phyloP scores from a whole-genome alignment of 2,888 invertebrate species.

The Hirtodrosophila cameraria region DNA sequence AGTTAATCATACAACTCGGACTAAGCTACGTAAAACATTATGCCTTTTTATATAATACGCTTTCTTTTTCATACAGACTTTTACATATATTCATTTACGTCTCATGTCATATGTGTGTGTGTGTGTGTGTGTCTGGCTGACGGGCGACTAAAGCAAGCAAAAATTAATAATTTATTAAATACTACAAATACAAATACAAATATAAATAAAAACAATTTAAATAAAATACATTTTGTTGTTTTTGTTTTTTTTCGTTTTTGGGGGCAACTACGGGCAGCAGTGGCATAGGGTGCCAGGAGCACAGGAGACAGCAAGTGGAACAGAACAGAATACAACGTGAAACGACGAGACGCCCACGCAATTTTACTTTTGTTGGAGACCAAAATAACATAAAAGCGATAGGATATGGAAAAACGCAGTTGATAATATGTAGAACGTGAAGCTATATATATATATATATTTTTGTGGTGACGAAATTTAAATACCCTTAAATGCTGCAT shows the following conservation, averaged over 20 bases:
- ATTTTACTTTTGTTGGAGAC: conserved; percentile 25
- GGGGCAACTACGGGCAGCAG: conserved; percentile 5
- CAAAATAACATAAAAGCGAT: conserved; percentile 42
- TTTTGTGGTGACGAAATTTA: background rate
- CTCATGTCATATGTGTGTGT: conserved; percentile 62
- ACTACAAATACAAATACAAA: conserved; percentile 48
- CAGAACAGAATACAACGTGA: conserved; percentile 4
- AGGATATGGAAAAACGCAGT: conserved; percentile 1
- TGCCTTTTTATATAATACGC: conserved; percentile 52
- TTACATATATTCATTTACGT: conserved; percentile 63
- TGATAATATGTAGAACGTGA: conserved; percentile 17
- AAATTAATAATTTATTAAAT: conserved; percentile 79
- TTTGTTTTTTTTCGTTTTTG: too few relatives aligned
- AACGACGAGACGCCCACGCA: conserved; percentile 57
- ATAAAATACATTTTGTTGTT: conserved; percentile 28
- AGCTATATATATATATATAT: background rate
- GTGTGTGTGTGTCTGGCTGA: conserved; percentile 49
- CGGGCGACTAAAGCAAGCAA: conserved; percentile 49
- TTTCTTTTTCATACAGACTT: conserved; percentile 28
- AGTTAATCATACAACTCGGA: conserved; percentile 29
- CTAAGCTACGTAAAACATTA: conserved; percentile 58
- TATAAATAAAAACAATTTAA: conserved; percentile 33
- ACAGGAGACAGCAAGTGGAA: conserved; percentile 25
- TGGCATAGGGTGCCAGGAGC: conserved; percentile 17
- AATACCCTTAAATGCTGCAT: background rate